phyloP scores from a whole-genome alignment of 2,888 invertebrate species.

The Epiblema foenella region DNA sequence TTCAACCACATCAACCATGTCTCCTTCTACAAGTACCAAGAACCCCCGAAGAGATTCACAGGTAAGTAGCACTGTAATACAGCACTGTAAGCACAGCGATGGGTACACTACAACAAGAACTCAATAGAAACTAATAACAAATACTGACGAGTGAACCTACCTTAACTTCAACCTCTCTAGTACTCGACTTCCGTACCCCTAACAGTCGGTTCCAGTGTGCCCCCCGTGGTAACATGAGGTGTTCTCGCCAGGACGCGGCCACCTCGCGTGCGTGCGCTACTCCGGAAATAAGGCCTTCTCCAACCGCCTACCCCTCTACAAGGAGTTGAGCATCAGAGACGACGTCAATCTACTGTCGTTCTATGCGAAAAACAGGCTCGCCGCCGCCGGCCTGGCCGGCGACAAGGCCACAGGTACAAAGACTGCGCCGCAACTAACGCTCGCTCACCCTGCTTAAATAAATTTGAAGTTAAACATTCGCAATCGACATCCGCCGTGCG shows the following conservation, averaged over 20 bases:
- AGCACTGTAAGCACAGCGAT: neutral
- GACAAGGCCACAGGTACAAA: slow-evolving; percentile 82
- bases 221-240: slow-evolving; percentile 77
- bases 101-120: slow-evolving; percentile 46
- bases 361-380: slow-evolving; percentile 92
- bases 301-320: slow-evolving; percentile 89
- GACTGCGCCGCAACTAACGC: slow-evolving; percentile 69
- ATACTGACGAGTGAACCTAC: slow-evolving; percentile 46
- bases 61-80: slow-evolving; percentile 74
- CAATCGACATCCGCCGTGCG: slow-evolving; percentile 39
- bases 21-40: slow-evolving; percentile 85
- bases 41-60: slow-evolving; percentile 88
- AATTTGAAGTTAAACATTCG: slow-evolving; percentile 63
- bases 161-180: slow-evolving; percentile 24
- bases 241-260: slow-evolving; percentile 89
- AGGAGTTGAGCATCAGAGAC: slow-evolving; percentile 91
- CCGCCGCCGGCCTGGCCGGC: slow-evolving; percentile 84
- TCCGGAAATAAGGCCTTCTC: slow-evolving; percentile 92
- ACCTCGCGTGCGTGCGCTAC: slow-evolving; percentile 93
- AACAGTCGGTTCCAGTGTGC: slow-evolving; percentile 70
- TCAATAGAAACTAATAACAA: slow-evolving; percentile 45
- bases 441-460: slow-evolving; percentile 77
- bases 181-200: slow-evolving; percentile 56
- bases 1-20: slow-evolving; percentile 86
- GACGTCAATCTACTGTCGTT: slow-evolving; percentile 95